These are phyloP conservation scores for Danio jaintianensis DNA, from an alignment of 2,797 vertebrate species.

Conservation along the genomic window DNA sequence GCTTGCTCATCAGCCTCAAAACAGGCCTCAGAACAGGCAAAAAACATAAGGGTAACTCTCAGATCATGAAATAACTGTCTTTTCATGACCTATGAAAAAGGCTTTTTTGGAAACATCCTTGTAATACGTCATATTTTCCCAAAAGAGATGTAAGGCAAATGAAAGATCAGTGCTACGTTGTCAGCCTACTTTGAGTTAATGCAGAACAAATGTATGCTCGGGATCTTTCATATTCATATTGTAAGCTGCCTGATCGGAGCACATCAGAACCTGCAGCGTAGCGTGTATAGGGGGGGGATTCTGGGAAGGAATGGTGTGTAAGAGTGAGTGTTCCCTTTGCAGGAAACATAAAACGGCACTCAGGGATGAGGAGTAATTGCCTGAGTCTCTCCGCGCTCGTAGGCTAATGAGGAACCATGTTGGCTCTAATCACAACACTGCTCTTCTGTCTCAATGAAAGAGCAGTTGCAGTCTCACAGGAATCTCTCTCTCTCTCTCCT, in stretches of 20 bases:
- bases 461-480: slow-evolving; percentile 56
- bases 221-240: slow-evolving; percentile 64
- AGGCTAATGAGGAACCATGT: slow-evolving; percentile 66
- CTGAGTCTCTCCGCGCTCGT: slow-evolving; percentile 57
- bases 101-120: slow-evolving; percentile 59
- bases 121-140: slow-evolving; percentile 55
- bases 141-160: slow-evolving; percentile 56
- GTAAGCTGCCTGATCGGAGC: slow-evolving; percentile 60
- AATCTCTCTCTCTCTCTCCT: slow-evolving; percentile 50
- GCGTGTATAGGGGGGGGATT: slow-evolving; percentile 46
- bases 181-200: slow-evolving; percentile 59
- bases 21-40: slow-evolving; percentile 13
- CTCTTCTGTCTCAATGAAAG: slow-evolving; percentile 59
- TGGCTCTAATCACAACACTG: slow-evolving; percentile 64
- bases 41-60: slow-evolving; percentile 45
- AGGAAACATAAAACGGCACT: slow-evolving; percentile 90
- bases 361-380: slow-evolving; percentile 74
- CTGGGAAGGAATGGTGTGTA: slow-evolving; percentile 29
- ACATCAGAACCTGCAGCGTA: slow-evolving; percentile 60
- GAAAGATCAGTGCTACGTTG: slow-evolving; percentile 57
- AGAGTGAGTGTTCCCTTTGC: slow-evolving; percentile 62
- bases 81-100: slow-evolving; percentile 60
- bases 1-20: slow-evolving; percentile 39
- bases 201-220: slow-evolving; percentile 63
- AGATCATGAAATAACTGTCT: slow-evolving; percentile 61